A percentile compares a stretch with the other conserved stretches of the same genome.
phyloP scores from a whole-genome alignment of 2,113 vertebrate genomes.

The Sinocyclocheilus grahami region DNA sequence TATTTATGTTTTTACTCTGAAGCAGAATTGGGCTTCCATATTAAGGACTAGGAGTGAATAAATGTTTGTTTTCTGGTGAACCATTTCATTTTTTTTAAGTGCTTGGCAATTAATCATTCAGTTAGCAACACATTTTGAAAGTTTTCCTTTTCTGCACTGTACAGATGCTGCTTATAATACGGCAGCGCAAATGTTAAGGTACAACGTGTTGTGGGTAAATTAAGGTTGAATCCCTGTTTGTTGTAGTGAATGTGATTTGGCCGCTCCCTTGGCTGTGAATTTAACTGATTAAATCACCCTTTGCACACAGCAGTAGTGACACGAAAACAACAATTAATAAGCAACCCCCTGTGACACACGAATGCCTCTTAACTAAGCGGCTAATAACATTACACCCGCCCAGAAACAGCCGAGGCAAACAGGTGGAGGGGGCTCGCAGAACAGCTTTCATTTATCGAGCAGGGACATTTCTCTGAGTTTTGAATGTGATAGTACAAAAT shows the following conservation, averaged over 20 bases:
- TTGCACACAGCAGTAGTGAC: conserved; percentile 78
- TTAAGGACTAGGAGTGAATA: neutral
- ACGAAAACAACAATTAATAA: conserved; percentile 89
- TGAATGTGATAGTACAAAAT: neutral
- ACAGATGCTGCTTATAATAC: conserved; percentile 47
- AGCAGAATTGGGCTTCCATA: too few relatives aligned
- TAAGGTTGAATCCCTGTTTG: conserved; percentile 71
- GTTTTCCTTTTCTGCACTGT: conserved; percentile 58
- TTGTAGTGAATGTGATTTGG: conserved; percentile 73
- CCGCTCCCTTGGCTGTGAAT: conserved; percentile 77
- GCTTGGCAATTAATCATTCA: conserved; percentile 13
- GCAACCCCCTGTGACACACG: conserved; percentile 71
- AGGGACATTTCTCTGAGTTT: neutral
- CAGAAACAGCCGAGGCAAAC: conserved; percentile 68
- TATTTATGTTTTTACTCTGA: neutral
- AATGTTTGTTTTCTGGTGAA: neutral
- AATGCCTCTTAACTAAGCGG: conserved; percentile 83
- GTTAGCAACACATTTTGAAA: conserved; percentile 65
- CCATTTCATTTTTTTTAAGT: neutral
- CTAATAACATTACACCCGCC: conserved; percentile 81
- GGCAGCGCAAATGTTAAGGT: conserved; percentile 34
- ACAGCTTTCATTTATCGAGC: conserved; percentile 59
- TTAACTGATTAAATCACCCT: conserved; percentile 88
- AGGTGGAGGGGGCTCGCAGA: conserved; percentile 66
- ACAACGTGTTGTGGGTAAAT: conserved; percentile 70